phyloP scores from a whole-genome alignment of 1,140 invertebrate species.

The Dufourea novaeangliae region DNA sequence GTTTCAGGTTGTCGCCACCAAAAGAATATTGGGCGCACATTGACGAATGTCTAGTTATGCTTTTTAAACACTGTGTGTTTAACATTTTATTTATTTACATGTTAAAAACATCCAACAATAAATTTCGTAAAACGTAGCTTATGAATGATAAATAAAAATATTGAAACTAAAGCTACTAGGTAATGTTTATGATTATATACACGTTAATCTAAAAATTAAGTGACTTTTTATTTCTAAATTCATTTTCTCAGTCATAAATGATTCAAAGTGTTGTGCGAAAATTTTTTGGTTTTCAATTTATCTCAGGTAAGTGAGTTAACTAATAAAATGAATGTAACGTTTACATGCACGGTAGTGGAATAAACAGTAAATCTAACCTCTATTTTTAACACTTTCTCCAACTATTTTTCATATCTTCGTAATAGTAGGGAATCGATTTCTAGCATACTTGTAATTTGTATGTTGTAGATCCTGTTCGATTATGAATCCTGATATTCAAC shows the following conservation, averaged over 20 bases:
- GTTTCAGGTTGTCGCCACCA: not conserved
- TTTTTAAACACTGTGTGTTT: conserved; percentile 4
- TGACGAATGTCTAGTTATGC: not conserved
- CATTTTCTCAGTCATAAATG: not conserved
- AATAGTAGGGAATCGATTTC: not conserved
- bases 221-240: not conserved
- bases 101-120: not conserved
- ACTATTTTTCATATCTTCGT: not conserved
- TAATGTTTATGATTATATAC: not conserved
- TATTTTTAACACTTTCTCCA: not conserved
- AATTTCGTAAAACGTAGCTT: not conserved
- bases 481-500: conserved; percentile 70
- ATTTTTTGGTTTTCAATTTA: not conserved
- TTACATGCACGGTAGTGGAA: not conserved
- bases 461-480: conserved; percentile 17
- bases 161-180: not conserved
- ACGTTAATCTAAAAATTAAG: conserved; percentile 12
- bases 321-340: not conserved
- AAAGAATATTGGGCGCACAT: conserved; percentile 1
- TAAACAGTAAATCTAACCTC: conserved; percentile 14
- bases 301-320: conserved; percentile 5
- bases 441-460: not conserved
- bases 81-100: not conserved
- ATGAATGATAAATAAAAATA: not conserved
- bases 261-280: not conserved